Evolutionary conservation across 2,797 vertebrate genomes (phyloP).

Genomic region (Urophycis tenuis): DNA sequence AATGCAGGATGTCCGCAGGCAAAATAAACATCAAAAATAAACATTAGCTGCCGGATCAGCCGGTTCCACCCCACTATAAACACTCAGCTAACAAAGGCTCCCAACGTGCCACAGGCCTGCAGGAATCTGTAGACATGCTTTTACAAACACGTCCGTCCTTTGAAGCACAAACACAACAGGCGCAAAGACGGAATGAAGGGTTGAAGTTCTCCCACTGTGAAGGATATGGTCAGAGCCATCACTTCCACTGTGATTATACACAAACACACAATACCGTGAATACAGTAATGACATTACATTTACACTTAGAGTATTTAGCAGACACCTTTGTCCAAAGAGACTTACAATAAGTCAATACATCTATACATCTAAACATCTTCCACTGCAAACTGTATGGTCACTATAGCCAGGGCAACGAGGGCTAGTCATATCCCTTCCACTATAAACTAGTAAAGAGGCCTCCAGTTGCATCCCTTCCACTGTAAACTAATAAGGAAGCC

Average conservation of each 20-base stretch:
- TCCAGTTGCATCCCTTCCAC: no score
- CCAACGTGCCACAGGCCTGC: constrained; percentile 14
- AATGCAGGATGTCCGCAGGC: not conserved
- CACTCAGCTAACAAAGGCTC: constrained; percentile 4
- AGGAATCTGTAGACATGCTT: not conserved
- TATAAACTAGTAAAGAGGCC: no score
- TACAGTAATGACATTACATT: no score
- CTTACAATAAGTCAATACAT: no score
- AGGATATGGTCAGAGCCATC: not conserved
- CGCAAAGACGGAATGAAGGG: not conserved
- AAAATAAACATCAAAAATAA: constrained; percentile 39
- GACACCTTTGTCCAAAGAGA: no score
- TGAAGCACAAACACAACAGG: not conserved
- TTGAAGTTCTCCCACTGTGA: not conserved
- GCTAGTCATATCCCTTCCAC: no score
- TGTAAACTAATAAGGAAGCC: no score
- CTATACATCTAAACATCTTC: no score
- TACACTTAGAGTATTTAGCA: no score
- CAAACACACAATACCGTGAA: no score
- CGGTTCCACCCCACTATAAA: constrained; percentile 9
- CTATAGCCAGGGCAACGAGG: no score
- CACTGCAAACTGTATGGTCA: not conserved
- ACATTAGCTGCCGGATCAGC: constrained; percentile 25
- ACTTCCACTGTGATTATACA: no score
- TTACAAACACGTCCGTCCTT: constrained; percentile 1